Base-by-base conservation (phyloP, 37 sponge, comb jelly and placozoan species). In the Spongilla lacustris region DNA sequence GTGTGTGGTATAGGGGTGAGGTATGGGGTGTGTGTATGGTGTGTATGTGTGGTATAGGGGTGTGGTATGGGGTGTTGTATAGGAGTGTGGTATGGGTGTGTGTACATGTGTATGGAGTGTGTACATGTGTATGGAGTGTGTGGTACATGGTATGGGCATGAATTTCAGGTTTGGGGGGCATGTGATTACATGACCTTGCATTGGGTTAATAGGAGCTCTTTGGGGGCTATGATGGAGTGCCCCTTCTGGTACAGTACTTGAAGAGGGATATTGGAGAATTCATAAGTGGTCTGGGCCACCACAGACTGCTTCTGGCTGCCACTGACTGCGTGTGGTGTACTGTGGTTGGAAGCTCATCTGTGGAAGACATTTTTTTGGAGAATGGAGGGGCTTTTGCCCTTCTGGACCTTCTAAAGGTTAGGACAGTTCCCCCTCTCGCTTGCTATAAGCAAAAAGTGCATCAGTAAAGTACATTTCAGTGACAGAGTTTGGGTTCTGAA, bases 281-380 rank as follows among this genome's bases (percentile, higher is more conserved):
- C 48, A 31, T 71, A 17, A 85, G 90, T 84, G 99, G 99, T 25
- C 73, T 95, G 77, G 97, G 98, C 9, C 92, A 95, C 78, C 94
- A 94, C 73, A 83, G 93, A 41, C 93, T 99, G 25, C 82, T 99
- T 27, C 87, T 97, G 9, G 78, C 94, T 38, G 92, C 94, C 17
- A 79, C 89, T 30, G 96, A 96, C 81, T 93, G 93, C 71, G 84
- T 91, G 5, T 99, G 99, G 99, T 89, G 92, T 77, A 34, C 92
- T 48, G 90, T 96, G 34, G 92, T 97, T 41, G 92, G 98, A 5
- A 91, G 82, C 75, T 68, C 79, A 29, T 30, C 84, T 66, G 97
- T 87, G 49, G 96, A 99, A 84, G 99, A 99, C 73, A 81, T 95
- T 41, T 97, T 99, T 74, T 92, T 99, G 69, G 96, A 95, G 83